Base-by-base conservation (phyloP, 2,888 invertebrate species). In the Hypena proboscidalis region DNA sequence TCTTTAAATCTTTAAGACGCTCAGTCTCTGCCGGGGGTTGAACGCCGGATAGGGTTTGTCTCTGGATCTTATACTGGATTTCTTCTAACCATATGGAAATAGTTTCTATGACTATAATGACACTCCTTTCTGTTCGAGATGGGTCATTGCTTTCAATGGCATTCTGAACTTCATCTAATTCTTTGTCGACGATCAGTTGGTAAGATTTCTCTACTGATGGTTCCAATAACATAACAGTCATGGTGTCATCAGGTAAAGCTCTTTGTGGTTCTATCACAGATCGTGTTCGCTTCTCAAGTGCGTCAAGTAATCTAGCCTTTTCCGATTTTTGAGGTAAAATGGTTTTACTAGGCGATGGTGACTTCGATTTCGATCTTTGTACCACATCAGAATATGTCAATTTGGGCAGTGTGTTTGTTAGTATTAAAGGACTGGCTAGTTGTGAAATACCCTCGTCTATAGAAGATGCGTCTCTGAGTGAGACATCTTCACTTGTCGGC, bases 1-100 rank as follows among this genome's bases (percentile, higher is more conserved):
- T 92, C 62, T 93, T 91, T n/a, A 94, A 57, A 26, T 70, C 62
- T 30, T 76, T 76, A 0, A 90, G 58, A 5, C 81, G 76, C 61
- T 83, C 79, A 22, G 69, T 70, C 54, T 87, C 82, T 56, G 84
- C 71, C 2, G 61, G 56, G 7, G 74, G 42, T 52, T 65, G 78
- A 4, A 58, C 52, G 26, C 81, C 80, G 27, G 74, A 62, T 4
- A 77, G 49, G 38, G 82, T 81, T 48, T 85, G 76, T 61, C 70
- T 77, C 45, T 87, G 94, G 30, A 96, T 95, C 64, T 94, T 93
- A 60, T 96, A 96, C 74, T 96, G 96, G 45, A 97, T 95, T 14
- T 95, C 96, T 84, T 97, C 96, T 26, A 97, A 77, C 96, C 97
- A 97, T 7, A 94, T 94, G 0, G 96, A 95, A 25, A 97, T 95